These are phyloP conservation scores for Diarsia rubi DNA, from an alignment of 2,888 invertebrate species.

Conservation along the genomic window DNA sequence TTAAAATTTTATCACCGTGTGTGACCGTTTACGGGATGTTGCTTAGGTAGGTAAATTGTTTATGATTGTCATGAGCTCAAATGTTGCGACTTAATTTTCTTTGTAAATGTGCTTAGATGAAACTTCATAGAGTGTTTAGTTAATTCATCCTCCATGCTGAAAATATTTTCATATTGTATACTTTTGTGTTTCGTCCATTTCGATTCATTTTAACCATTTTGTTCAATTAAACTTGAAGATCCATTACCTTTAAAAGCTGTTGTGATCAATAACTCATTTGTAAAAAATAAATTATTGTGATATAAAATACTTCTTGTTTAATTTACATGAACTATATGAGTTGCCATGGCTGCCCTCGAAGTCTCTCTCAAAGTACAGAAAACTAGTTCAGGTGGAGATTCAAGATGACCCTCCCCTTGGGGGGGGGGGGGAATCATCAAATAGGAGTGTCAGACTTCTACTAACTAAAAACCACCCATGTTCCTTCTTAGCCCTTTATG, in stretches of 20 bases:
- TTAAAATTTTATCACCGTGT: constrained; percentile 85
- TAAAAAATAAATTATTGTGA: constrained; percentile 91
- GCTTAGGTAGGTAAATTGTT: constrained; percentile 85
- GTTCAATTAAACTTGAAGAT: constrained; percentile 81
- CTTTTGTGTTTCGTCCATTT: constrained; percentile 73
- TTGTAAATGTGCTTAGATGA: constrained; percentile 71
- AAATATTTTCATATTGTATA: constrained; percentile 72
- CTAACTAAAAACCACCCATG: too few relatives aligned
- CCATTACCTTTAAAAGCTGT: constrained; percentile 85
- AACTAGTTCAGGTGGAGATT: too few relatives aligned
- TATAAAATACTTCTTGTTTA: constrained; percentile 79
- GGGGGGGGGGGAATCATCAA: too few relatives aligned
- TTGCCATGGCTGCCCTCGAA: too few relatives aligned
- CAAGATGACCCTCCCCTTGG: too few relatives aligned
- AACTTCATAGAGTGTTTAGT: constrained; percentile 64
- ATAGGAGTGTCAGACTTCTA: too few relatives aligned
- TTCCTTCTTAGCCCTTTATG: too few relatives aligned
- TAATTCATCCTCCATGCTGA: constrained; percentile 62
- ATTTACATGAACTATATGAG: constrained; percentile 9
- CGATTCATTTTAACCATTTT: constrained; percentile 80
- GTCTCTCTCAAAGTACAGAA: too few relatives aligned
- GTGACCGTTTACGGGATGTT: constrained; percentile 85
- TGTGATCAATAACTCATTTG: constrained; percentile 90
- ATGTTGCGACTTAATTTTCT: constrained; percentile 79
- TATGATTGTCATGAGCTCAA: constrained; percentile 82